Percentiles rank a stretch among this genome's conserved stretches.
These are phyloP conservation scores for Apocrypta bakeri DNA, from an alignment of 1,140 invertebrate species.

Conservation along the genomic window DNA sequence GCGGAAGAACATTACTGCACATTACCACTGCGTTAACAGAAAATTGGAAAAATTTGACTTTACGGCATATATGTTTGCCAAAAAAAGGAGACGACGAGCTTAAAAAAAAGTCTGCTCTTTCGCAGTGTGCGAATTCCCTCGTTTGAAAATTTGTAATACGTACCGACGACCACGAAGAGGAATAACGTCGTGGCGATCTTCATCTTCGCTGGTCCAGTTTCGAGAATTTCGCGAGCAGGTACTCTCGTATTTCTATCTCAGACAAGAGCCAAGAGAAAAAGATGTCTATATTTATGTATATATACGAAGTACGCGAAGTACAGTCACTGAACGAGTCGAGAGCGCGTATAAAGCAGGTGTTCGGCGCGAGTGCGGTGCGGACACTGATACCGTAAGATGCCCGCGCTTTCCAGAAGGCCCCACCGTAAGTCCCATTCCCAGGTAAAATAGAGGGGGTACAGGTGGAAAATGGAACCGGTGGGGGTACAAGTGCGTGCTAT, in stretches of 20 bases:
- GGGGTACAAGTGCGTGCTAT: neutral
- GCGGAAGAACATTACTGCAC: no score
- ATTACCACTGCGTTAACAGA: no score
- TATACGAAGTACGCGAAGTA: no score
- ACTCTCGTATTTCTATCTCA: no score
- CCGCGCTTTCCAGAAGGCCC: conserved; percentile 35
- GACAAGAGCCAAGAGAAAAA: no score
- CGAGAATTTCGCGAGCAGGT: neutral
- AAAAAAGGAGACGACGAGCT: no score
- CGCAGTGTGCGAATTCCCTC: no score
- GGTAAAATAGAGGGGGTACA: neutral
- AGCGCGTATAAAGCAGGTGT: conserved; percentile 53
- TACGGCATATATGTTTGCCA: no score
- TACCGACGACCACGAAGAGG: conserved; percentile 69
- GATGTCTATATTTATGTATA: no score
- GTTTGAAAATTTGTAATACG: conserved; percentile 47
- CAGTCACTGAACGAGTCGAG: neutral
- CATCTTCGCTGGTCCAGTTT: conserved; percentile 64
- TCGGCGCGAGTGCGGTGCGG: conserved; percentile 58
- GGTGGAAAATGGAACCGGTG: neutral
- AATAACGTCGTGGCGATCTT: conserved; percentile 68
- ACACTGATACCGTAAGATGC: conserved; percentile 66
- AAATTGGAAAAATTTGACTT: no score
- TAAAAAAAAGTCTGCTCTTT: no score
- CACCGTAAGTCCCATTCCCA: neutral